Evolutionary conservation across 1,140 invertebrate species (phyloP).

Genomic region (Scaptomyza graminum): DNA sequence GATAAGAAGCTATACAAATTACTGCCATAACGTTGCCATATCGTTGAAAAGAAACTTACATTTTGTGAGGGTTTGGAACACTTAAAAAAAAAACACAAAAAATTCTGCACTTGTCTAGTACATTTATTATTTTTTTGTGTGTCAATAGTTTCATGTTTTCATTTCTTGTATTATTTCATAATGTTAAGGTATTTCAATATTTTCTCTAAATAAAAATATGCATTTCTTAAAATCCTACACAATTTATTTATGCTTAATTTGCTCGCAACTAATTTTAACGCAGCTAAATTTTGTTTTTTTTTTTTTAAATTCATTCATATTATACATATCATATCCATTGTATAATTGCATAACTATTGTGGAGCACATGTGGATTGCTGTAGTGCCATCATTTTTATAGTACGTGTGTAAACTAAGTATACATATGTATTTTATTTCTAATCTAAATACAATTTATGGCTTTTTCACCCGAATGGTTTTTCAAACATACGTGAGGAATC

Average conservation of each 20-base stretch:
- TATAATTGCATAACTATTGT: slow-evolving; percentile 61
- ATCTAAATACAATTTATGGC: slow-evolving; percentile 12
- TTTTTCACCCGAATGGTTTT: slow-evolving; percentile 1
- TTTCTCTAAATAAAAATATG: slow-evolving; percentile 79
- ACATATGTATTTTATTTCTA: slow-evolving; percentile 1
- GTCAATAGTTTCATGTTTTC: slow-evolving; percentile 78
- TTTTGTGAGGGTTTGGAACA: not conserved
- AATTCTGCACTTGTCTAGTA: slow-evolving; percentile 52
- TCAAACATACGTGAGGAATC: slow-evolving; percentile 41
- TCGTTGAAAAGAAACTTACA: not conserved
- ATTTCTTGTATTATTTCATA: slow-evolving; percentile 66
- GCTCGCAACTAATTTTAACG: slow-evolving; percentile 43
- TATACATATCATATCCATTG: slow-evolving; percentile 51
- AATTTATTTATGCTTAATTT: slow-evolving; percentile 26
- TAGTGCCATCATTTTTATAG: slow-evolving; percentile 7
- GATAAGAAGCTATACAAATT: slow-evolving; percentile 52
- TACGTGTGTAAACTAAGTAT: slow-evolving; percentile 41
- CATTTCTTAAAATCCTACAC: slow-evolving; percentile 41
- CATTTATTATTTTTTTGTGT: slow-evolving; percentile 63
- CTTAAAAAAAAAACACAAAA: not conserved
- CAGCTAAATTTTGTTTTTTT: slow-evolving; percentile 36
- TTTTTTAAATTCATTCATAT: slow-evolving; percentile 64
- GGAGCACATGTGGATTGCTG: slow-evolving; percentile 20
- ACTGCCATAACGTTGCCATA: slow-evolving; percentile 10
- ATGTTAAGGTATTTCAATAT: slow-evolving; percentile 60